Evolutionary conservation across 2,888 invertebrate genomes (phyloP).

Genomic region (Epirrhoe alternata): DNA sequence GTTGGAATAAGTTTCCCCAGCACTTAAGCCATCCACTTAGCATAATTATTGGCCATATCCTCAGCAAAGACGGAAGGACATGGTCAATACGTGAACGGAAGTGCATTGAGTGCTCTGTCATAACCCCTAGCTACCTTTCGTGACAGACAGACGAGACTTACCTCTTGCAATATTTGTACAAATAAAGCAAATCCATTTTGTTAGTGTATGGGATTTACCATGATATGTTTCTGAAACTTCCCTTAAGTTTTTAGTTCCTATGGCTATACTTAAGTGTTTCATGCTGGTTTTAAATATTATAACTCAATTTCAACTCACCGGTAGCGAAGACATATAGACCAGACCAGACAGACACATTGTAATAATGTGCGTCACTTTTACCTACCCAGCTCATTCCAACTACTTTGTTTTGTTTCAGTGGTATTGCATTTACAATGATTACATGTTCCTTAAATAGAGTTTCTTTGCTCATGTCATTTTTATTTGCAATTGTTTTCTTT

Average conservation of each 20-base stretch:
- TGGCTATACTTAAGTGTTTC: too few relatives aligned
- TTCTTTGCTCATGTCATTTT: neutral
- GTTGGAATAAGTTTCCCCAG: too few relatives aligned
- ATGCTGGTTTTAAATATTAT: too few relatives aligned
- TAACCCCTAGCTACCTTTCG: neutral
- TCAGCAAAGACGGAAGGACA: too few relatives aligned
- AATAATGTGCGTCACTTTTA: neutral
- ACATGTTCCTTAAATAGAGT: neutral
- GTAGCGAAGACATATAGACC: too few relatives aligned
- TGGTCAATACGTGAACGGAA: neutral
- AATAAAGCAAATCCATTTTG: neutral
- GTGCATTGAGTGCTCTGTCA: neutral
- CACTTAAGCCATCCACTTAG: too few relatives aligned
- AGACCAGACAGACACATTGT: neutral
- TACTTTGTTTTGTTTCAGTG: neutral
- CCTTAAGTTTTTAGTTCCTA: too few relatives aligned
- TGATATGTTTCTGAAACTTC: too few relatives aligned
- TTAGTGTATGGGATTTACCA: neutral
- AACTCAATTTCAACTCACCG: too few relatives aligned
- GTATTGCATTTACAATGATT: conserved; percentile 2
- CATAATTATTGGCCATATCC: too few relatives aligned
- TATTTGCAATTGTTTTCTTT: neutral
- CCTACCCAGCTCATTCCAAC: neutral
- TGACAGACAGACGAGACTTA: neutral
- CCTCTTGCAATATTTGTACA: too few relatives aligned